These are phyloP conservation scores for Stictocephala bisonia DNA, from an alignment of 2,888 invertebrate species.

Conservation along the genomic window DNA sequence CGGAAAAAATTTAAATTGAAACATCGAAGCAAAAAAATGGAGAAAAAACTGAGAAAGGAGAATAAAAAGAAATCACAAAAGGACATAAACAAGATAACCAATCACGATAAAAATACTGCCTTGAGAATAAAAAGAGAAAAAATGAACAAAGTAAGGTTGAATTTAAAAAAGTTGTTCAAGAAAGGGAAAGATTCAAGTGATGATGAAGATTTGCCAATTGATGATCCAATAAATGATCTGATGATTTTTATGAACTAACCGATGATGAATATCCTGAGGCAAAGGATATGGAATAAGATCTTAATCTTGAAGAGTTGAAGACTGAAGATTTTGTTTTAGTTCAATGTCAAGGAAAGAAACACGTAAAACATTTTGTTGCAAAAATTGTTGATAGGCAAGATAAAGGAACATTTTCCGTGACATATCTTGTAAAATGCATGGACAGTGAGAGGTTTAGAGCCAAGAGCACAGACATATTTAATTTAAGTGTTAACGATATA, in stretches of 20 bases:
- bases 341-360: conserved; percentile 27
- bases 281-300: conserved; percentile 31
- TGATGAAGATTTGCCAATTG: conserved; percentile 32
- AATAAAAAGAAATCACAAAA: neutral
- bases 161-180: conserved; percentile 5
- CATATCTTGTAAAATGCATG: conserved; percentile 36
- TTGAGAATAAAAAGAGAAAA: neutral
- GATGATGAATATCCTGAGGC: conserved; percentile 18
- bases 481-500: conserved; percentile 27
- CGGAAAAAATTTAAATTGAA: conserved; percentile 19
- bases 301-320: conserved; percentile 8
- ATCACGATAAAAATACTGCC: neutral
- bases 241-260: neutral
- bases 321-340: conserved; percentile 23
- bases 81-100: neutral
- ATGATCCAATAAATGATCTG: conserved; percentile 8
- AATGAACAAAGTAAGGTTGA: conserved; percentile 21
- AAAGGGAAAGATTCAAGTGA: conserved; percentile 2
- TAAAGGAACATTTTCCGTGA: conserved; percentile 31
- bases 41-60: neutral
- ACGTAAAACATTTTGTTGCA: conserved; percentile 35
- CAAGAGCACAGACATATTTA: conserved; percentile 15
- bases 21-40: neutral
- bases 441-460: conserved; percentile 38
- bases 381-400: conserved; percentile 24